Conservation (phyloP, 2,113 vertebrate species). For the Poeciliopsis turrubarensis region DNA sequence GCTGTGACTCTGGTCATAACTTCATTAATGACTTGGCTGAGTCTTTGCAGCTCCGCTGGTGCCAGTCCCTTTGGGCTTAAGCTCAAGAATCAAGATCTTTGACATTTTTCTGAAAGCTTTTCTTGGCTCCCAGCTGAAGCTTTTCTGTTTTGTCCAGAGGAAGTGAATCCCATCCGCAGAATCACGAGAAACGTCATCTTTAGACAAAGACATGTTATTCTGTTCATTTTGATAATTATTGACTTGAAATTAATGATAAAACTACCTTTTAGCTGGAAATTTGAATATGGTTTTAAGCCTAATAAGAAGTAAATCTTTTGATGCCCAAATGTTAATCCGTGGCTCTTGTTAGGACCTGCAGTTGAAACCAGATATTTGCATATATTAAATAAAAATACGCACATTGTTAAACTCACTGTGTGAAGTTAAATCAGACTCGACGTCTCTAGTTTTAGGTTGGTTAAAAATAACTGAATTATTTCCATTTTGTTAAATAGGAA, state of each 20-base stretch:
- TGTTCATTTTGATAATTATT: not conserved
- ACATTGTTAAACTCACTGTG: too few species aligned
- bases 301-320: too few species aligned
- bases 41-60: conserved; percentile 49
- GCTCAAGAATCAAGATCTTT: conserved; percentile 20
- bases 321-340: not conserved
- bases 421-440: too few species aligned
- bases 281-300: not conserved
- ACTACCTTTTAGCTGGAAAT: not conserved
- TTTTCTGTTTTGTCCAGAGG: not conserved
- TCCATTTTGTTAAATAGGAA: too few species aligned
- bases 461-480: too few species aligned
- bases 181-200: not conserved
- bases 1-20: conserved; percentile 59
- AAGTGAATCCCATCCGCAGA: conserved; percentile 13
- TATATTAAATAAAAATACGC: too few species aligned
- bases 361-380: too few species aligned
- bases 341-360: not conserved
- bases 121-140: not conserved
- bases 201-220: too few species aligned
- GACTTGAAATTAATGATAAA: too few species aligned
- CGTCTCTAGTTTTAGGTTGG: too few species aligned
- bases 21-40: conserved; percentile 68
- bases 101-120: conserved; percentile 5
- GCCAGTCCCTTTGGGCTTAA: conserved; percentile 16